These are phyloP conservation scores for Barypeithes pellucidus DNA, from an alignment of 2,888 invertebrate species.

Conservation along the genomic window DNA sequence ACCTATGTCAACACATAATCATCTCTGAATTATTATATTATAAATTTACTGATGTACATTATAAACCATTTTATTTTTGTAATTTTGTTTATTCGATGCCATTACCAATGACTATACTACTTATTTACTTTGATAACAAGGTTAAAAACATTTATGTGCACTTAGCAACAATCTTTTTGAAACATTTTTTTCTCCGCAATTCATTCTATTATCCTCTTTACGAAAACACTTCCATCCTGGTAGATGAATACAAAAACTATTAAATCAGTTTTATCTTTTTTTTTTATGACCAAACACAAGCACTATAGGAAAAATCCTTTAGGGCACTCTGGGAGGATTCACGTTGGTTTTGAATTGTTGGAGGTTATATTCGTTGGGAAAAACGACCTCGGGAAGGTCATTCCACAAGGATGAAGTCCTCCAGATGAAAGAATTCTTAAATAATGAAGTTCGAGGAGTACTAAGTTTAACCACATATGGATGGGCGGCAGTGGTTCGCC, in stretches of 20 bases:
- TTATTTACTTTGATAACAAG: constrained; percentile 41
- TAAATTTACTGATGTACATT: constrained; percentile 21
- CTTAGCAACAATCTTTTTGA: constrained; percentile 35
- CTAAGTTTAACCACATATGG: too few relatives aligned
- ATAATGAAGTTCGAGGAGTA: too few relatives aligned
- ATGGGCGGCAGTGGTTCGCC: too few relatives aligned
- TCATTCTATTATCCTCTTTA: background rate
- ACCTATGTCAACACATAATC: constrained; percentile 61
- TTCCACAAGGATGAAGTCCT: too few relatives aligned
- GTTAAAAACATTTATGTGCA: constrained; percentile 35
- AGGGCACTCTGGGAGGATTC: too few relatives aligned
- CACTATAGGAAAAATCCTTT: too few relatives aligned
- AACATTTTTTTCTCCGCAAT: constrained; percentile 10
- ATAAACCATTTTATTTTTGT: constrained; percentile 37
- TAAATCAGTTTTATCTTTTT: too few relatives aligned
- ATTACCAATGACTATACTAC: constrained; percentile 19
- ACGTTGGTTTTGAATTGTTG: too few relatives aligned
- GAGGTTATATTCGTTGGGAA: too few relatives aligned
- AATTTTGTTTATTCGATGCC: constrained; percentile 31
- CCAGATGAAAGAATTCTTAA: too few relatives aligned
- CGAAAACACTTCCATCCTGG: constrained; percentile 9
- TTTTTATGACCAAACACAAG: too few relatives aligned
- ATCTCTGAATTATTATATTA: constrained; percentile 42
- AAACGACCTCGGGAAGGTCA: too few relatives aligned
- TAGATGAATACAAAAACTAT: constrained; percentile 2